These are phyloP conservation scores for Oxygymnocypris stewartii DNA, from an alignment of 2,113 vertebrate species.

Conservation along the genomic window DNA sequence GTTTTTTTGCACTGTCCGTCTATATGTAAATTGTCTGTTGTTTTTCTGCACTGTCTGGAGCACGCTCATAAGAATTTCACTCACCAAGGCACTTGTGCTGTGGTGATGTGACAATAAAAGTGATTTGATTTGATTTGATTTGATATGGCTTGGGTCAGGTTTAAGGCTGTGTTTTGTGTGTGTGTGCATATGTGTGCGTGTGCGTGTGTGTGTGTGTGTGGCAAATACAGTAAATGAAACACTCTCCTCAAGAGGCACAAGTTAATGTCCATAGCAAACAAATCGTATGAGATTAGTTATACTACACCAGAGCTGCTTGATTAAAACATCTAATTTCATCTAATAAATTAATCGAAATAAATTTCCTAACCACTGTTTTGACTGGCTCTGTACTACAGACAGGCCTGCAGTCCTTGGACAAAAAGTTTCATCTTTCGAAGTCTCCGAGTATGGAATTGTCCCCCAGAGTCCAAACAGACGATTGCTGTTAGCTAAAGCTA, in stretches of 20 bases:
- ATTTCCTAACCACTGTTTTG: conserved; percentile 3
- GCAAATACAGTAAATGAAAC: background rate
- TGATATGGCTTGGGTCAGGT: too few species aligned
- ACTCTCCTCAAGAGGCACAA: background rate
- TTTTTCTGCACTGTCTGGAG: too few species aligned
- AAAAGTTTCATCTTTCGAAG: conserved; percentile 13
- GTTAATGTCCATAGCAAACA: background rate
- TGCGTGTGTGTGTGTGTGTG: too few species aligned
- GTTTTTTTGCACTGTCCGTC: too few species aligned
- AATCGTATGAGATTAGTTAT: background rate
- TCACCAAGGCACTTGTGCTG: too few species aligned
- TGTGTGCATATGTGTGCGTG: too few species aligned
- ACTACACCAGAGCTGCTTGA: background rate
- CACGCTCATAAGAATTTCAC: too few species aligned
- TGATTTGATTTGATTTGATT: too few species aligned
- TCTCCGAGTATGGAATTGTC: background rate
- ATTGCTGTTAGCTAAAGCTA: conserved; percentile 19
- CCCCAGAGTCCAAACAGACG: conserved; percentile 20
- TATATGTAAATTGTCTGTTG: too few species aligned
- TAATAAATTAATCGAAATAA: background rate
- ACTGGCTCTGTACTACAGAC: background rate
- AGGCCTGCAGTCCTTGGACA: background rate
- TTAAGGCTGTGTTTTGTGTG: too few species aligned
- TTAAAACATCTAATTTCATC: background rate
- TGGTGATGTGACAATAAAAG: too few species aligned